Conservation (phyloP, 2,797 vertebrate genomes). For the Novumbra hubbsi region DNA sequence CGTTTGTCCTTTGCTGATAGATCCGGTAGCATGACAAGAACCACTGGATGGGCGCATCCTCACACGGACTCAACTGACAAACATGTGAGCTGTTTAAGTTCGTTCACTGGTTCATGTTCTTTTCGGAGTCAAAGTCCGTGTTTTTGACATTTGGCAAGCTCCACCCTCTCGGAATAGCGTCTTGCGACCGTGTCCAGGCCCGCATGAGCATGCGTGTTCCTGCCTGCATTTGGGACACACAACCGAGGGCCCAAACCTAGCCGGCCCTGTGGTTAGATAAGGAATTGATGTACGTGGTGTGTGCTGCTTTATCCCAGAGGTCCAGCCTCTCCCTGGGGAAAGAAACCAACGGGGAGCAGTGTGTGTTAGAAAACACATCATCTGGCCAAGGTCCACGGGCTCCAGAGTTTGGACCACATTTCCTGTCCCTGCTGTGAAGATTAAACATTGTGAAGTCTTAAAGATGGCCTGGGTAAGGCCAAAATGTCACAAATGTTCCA, state of each 20-base stretch:
- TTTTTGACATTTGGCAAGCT: not conserved
- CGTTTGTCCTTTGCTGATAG: not conserved
- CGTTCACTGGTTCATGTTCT: too few relatives aligned
- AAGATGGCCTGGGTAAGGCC: too few relatives aligned
- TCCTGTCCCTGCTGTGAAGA: not conserved
- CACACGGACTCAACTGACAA: not conserved
- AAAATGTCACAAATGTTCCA: too few relatives aligned
- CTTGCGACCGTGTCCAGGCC: not conserved
- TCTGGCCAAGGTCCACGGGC: not conserved
- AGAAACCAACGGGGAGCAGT: not conserved
- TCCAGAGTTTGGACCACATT: not conserved
- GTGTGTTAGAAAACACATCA: not conserved
- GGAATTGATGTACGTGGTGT: not conserved
- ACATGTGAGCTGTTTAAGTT: too few relatives aligned
- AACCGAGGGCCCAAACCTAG: constrained; percentile 1
- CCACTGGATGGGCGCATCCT: not conserved
- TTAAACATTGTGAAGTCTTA: not conserved
- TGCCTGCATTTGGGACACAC: not conserved
- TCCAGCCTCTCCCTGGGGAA: not conserved
- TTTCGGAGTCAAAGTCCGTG: not conserved
- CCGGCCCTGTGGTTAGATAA: not conserved
- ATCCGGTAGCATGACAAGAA: not conserved
- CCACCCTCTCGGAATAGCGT: not conserved
- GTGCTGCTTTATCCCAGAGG: constrained; percentile 1
- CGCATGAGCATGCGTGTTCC: not conserved